Evolutionary conservation across 2,888 invertebrate species (phyloP).

Genomic region (Machimus rusticus): DNA sequence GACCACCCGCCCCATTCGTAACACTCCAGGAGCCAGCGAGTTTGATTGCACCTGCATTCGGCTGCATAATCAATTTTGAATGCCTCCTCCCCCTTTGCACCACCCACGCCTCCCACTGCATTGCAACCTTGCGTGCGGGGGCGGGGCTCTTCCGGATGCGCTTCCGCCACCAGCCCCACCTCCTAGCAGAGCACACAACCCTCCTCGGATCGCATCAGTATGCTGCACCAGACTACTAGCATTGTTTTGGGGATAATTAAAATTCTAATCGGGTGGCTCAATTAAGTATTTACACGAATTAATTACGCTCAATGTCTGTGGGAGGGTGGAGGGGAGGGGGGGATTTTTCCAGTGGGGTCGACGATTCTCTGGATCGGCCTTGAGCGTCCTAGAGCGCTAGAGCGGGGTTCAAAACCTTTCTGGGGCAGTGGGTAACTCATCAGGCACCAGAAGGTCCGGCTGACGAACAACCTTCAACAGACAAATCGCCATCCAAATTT

Average conservation of each 20-base stretch:
- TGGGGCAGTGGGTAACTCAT: neutral
- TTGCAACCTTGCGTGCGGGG: neutral
- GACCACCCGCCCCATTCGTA: neutral
- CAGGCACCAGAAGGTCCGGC: neutral
- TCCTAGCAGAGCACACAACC: neutral
- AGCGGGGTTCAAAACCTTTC: neutral
- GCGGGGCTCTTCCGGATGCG: neutral
- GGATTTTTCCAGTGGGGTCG: neutral
- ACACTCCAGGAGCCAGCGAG: neutral
- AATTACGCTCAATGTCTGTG: slow-evolving; percentile 1
- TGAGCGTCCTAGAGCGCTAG: neutral
- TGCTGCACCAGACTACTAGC: neutral
- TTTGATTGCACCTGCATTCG: neutral
- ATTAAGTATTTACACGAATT: slow-evolving; percentile 38
- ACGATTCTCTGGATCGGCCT: neutral
- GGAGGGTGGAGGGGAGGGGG: neutral
- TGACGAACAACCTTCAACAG: neutral
- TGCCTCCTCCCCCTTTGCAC: neutral
- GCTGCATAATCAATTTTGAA: neutral
- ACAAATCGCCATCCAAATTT: neutral
- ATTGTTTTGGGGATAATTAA: slow-evolving; percentile 36
- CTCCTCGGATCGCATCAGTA: neutral
- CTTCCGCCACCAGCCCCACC: neutral
- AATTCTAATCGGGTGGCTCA: slow-evolving; percentile 32
- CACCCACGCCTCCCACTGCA: neutral